A percentile compares a stretch with the other conserved stretches of the same genome.
phyloP scores from a whole-genome alignment of 2,113 vertebrate genomes.

The Globicephala melas region DNA sequence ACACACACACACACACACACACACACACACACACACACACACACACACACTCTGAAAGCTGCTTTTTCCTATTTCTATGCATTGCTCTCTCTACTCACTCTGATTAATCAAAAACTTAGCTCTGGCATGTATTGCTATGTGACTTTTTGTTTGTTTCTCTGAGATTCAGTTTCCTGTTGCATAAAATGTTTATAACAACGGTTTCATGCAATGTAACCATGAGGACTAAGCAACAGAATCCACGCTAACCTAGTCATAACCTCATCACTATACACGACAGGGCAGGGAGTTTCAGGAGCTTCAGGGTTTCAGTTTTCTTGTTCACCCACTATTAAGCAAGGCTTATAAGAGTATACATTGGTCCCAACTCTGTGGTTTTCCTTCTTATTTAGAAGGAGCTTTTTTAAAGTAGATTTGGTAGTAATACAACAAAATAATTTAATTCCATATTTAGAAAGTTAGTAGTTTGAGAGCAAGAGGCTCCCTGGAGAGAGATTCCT shows the following conservation, averaged over 20 bases:
- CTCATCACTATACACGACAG: neutral
- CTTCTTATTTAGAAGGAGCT: conserved; percentile 4
- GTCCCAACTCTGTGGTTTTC: neutral
- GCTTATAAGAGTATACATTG: neutral
- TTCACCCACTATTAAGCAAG: neutral
- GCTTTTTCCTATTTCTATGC: neutral
- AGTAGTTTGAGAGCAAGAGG: conserved; percentile 72
- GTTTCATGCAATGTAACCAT: neutral
- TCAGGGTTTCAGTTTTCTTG: neutral
- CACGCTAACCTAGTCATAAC: neutral
- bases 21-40: neutral
- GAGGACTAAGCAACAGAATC: neutral
- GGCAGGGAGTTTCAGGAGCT: neutral
- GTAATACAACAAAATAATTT: conserved; percentile 57
- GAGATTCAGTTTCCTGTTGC: neutral
- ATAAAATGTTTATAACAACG: neutral
- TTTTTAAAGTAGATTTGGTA: conserved; percentile 13
- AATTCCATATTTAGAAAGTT: conserved; percentile 66
- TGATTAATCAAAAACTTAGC: neutral
- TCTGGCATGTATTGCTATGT: neutral
- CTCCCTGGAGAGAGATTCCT: conserved; percentile 72
- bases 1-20: neutral
- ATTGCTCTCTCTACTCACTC: neutral
- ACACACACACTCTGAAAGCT: neutral
- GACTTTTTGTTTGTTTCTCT: neutral